phyloP scores from a whole-genome alignment of 2,797 vertebrate species.

The Enteromius mattozi region DNA sequence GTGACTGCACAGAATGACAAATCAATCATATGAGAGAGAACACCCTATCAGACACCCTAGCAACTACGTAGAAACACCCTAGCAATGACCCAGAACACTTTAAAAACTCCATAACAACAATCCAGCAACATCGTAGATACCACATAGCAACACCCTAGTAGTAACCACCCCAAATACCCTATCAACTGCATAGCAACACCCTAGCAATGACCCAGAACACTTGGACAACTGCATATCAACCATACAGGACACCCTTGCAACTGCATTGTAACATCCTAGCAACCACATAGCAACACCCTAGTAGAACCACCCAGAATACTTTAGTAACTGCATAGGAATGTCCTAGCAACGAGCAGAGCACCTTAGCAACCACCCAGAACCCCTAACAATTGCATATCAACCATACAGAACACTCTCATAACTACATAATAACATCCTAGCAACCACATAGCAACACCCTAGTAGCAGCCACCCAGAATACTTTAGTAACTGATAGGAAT shows the following conservation, averaged over 20 bases:
- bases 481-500: too few species aligned
- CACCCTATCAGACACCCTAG: not conserved
- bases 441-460: too few species aligned
- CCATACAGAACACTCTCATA: too few species aligned
- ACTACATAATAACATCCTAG: too few species aligned
- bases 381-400: too few species aligned
- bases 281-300: too few species aligned
- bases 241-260: not conserved
- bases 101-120: too few species aligned
- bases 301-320: too few species aligned
- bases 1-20: not conserved
- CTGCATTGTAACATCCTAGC: too few species aligned
- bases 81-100: too few species aligned
- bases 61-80: not conserved
- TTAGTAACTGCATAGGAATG: not conserved
- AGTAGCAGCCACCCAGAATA: too few species aligned
- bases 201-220: not conserved
- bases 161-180: not conserved
- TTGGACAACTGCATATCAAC: not conserved
- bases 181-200: not conserved
- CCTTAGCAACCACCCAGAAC: not conserved
- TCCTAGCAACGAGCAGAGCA: not conserved
- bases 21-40: not conserved
- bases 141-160: not conserved
- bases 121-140: not conserved